Conservation (phyloP, 2,797 vertebrate genomes). For the Enteromius thamalakanensis region DNA sequence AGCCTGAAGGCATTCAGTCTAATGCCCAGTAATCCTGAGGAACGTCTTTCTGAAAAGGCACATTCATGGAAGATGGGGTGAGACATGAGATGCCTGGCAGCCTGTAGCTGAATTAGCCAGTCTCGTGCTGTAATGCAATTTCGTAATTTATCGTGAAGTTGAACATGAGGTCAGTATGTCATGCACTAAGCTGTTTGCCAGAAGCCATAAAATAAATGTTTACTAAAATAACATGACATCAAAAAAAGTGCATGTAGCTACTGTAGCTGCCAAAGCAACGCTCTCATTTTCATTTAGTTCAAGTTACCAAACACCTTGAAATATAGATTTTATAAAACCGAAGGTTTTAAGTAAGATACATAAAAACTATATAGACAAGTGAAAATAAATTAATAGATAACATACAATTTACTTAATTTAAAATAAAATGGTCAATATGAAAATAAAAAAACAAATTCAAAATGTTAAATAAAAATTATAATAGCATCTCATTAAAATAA, state of each 20-base stretch:
- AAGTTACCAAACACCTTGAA: background rate
- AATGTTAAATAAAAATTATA: background rate
- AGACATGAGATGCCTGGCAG: constrained; percentile 10
- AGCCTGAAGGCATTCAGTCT: constrained; percentile 2
- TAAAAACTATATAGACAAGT: background rate
- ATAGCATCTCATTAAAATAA: background rate
- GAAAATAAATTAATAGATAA: background rate
- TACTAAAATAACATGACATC: background rate
- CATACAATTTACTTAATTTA: background rate
- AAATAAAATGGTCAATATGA: background rate
- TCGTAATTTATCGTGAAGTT: constrained; percentile 30
- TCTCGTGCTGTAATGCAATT: constrained; percentile 44
- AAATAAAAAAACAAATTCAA: background rate
- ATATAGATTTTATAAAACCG: background rate
- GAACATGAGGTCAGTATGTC: constrained; percentile 42
- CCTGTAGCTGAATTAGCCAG: background rate
- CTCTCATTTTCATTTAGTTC: background rate
- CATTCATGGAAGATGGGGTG: constrained; percentile 25
- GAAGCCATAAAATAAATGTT: background rate
- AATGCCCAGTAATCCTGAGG: constrained; percentile 32
- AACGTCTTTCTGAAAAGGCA: constrained; percentile 33
- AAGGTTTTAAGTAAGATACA: background rate
- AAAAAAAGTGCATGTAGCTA: background rate
- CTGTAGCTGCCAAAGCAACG: background rate
- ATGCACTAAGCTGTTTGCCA: background rate